Percentiles rank a stretch among this genome's conserved stretches.
Conservation (phyloP, 2,797 vertebrate genomes). For the Gymnoscopelus braueri region DNA sequence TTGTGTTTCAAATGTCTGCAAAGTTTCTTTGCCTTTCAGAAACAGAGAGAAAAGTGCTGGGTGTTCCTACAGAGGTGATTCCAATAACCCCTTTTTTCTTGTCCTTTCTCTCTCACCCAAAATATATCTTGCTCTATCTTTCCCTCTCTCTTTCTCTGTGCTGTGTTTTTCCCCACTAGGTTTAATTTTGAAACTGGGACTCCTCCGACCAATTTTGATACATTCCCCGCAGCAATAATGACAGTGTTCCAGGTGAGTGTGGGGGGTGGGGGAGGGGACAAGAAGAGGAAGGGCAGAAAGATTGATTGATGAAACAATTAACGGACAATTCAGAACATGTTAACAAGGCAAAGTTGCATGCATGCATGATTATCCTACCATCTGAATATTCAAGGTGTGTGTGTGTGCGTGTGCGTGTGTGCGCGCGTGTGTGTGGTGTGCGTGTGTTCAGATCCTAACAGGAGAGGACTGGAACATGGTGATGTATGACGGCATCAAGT, state of each 20-base stretch:
- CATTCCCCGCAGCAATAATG: constrained; percentile 99
- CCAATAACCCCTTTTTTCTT: not conserved
- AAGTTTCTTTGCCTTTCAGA: too few relatives aligned
- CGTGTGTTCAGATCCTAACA: constrained; percentile 87
- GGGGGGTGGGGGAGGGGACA: not conserved
- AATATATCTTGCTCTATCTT: not conserved
- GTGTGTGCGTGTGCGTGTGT: not conserved
- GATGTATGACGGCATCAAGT: constrained; percentile 97
- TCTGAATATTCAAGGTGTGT: not conserved
- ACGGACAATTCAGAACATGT: too few relatives aligned
- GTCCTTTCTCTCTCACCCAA: constrained; percentile 16
- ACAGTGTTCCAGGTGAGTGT: constrained; percentile 94
- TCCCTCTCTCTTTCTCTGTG: not conserved
- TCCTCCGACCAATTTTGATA: constrained; percentile 97
- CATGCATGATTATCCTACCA: not conserved
- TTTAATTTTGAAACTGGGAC: constrained; percentile 96
- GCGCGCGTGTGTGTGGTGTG: constrained; percentile 2
- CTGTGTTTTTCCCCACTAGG: constrained; percentile 68
- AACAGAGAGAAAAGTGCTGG: too few relatives aligned
- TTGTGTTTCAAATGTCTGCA: not conserved
- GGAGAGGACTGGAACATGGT: constrained; percentile 98
- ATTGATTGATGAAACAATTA: too few relatives aligned
- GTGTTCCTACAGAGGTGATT: too few relatives aligned
- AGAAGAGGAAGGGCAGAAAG: not conserved
- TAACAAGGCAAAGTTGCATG: too few relatives aligned